phyloP scores from a whole-genome alignment of 2,888 invertebrate species.

The Drosophila colorata region DNA sequence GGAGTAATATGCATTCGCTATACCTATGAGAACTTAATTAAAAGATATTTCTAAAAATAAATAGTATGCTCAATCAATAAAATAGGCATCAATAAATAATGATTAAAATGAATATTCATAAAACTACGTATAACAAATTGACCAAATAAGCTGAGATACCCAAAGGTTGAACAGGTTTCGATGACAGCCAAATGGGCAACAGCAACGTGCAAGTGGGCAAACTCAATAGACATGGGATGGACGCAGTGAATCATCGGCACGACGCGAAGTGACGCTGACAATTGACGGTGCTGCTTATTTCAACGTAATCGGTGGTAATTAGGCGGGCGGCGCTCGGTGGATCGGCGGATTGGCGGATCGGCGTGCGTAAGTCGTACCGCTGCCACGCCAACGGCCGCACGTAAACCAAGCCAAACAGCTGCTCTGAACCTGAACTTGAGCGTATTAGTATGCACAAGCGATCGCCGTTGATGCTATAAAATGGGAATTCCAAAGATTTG shows the following conservation, averaged over 20 bases:
- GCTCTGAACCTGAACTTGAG: constrained; percentile 27
- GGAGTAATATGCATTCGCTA: no score
- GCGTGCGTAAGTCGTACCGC: constrained; percentile 16
- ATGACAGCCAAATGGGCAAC: neutral
- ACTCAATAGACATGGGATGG: constrained; percentile 10
- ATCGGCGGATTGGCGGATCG: neutral
- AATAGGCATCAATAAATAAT: no score
- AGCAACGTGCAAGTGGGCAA: constrained; percentile 11
- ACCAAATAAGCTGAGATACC: neutral
- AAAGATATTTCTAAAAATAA: no score
- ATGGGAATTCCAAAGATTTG: constrained; percentile 45
- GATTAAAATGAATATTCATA: no score
- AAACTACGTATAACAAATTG: neutral
- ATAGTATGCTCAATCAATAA: no score
- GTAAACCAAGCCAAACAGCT: constrained; percentile 44
- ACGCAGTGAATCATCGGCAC: constrained; percentile 34
- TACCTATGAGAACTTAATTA: no score
- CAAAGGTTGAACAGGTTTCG: neutral
- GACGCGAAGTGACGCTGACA: constrained; percentile 22
- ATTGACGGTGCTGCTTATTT: constrained; percentile 26
- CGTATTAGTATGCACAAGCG: constrained; percentile 49
- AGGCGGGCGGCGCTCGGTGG: neutral
- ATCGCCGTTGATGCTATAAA: constrained; percentile 13
- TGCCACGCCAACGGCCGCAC: constrained; percentile 37
- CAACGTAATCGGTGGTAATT: constrained; percentile 14